Conservation (phyloP, 1,140 invertebrate species). For the Idris sp. region DNA sequence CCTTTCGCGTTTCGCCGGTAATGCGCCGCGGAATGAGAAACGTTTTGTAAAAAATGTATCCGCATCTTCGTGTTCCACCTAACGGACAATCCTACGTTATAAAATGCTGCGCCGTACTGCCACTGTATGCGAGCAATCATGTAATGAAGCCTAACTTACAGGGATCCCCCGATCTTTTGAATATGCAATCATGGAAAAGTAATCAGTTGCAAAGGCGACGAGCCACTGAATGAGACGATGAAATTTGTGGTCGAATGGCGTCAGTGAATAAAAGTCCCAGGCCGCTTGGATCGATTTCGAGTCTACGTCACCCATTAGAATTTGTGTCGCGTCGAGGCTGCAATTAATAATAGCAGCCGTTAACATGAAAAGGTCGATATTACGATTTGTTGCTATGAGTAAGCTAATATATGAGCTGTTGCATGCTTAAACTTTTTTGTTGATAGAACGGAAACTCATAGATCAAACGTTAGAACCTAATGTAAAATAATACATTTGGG, state of each 20-base stretch:
- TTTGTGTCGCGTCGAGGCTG: conserved; percentile 27
- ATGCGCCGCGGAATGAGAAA: conserved; percentile 77
- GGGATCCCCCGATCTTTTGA: conserved; percentile 60
- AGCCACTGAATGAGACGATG: conserved; percentile 43
- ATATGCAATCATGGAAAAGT: conserved; percentile 59
- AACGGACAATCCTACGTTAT: conserved; percentile 57
- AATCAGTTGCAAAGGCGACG: conserved; percentile 53
- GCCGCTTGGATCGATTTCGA: conserved; percentile 24
- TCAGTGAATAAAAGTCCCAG: not conserved
- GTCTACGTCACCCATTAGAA: conserved; percentile 5
- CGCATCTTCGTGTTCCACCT: conserved; percentile 69
- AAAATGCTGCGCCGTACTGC: conserved; percentile 32
- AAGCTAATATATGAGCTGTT: conserved; percentile 20
- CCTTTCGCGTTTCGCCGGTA: conserved; percentile 68
- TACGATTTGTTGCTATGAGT: conserved; percentile 24
- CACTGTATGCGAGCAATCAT: conserved; percentile 46
- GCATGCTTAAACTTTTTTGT: conserved; percentile 14
- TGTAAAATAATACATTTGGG: too few species aligned
- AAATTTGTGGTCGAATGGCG: conserved; percentile 16
- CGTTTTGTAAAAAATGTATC: conserved; percentile 77
- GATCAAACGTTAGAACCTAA: too few species aligned
- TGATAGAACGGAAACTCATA: too few species aligned
- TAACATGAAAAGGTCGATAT: conserved; percentile 26
- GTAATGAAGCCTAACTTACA: conserved; percentile 60
- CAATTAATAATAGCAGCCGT: conserved; percentile 35